phyloP scores from a whole-genome alignment of 2,797 vertebrate species.

The Rhinophrynus dorsalis region DNA sequence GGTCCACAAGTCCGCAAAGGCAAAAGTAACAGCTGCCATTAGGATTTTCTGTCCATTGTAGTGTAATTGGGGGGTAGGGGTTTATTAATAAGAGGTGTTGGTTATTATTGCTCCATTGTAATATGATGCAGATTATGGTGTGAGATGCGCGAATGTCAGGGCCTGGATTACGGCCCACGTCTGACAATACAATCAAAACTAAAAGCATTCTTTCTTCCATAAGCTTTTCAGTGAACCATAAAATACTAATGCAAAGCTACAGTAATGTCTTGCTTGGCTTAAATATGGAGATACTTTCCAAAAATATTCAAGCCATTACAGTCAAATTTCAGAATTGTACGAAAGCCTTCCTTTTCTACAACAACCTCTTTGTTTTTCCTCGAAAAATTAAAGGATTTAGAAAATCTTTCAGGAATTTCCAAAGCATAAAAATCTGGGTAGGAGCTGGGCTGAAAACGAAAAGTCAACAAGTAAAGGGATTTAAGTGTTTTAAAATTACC shows the following conservation, averaged over 20 bases:
- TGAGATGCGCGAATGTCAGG: too few species aligned
- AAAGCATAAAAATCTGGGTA: slow-evolving; percentile 45
- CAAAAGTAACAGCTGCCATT: too few species aligned
- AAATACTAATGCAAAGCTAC: slow-evolving; percentile 24
- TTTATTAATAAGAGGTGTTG: too few species aligned
- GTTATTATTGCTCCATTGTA: too few species aligned
- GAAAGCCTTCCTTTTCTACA: slow-evolving; percentile 31
- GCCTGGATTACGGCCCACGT: too few species aligned
- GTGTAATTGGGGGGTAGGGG: too few species aligned
- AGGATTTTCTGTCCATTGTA: too few species aligned
- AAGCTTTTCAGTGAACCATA: slow-evolving; percentile 19
- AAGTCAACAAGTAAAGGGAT: slow-evolving; percentile 45
- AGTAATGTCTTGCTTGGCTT: slow-evolving; percentile 22
- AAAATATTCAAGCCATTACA: slow-evolving; percentile 32
- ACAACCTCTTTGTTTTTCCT: slow-evolving; percentile 43
- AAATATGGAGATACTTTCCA: slow-evolving; percentile 11
- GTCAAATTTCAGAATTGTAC: slow-evolving; percentile 33
- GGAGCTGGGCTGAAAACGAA: slow-evolving; percentile 32
- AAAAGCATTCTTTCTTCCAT: not conserved
- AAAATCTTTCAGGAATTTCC: slow-evolving; percentile 45
- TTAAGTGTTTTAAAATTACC: slow-evolving; percentile 43
- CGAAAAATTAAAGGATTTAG: slow-evolving; percentile 41
- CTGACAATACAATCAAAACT: too few species aligned
- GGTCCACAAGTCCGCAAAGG: too few species aligned
- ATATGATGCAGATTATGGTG: too few species aligned